Evolutionary conservation across 2,888 invertebrate species (phyloP), one percentile per base, ranked within the genome.

Genomic region (Zaprionus bogoriensis): DNA sequence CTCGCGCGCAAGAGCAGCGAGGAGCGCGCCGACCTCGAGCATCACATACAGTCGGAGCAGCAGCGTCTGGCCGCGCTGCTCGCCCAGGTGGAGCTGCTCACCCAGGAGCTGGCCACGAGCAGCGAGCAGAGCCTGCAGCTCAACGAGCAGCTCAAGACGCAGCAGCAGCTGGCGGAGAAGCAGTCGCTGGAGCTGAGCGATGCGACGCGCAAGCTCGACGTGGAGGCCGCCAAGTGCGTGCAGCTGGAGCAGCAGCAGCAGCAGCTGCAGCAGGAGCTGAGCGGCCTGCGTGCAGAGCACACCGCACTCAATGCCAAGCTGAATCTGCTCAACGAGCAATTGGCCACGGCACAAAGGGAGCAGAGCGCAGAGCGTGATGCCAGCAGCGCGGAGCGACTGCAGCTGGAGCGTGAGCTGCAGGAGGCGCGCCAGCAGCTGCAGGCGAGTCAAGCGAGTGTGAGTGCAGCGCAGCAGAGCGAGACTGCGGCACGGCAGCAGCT

Each of bases 1-100:
- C 80, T 93, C 2, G 91, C 92, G 79, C 92, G 92, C 59, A 91
- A 89, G 91, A 41, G 92, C 72, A 92, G 53, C 42, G 77, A 62
- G n/a, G 83, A 87, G 12, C 80, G 87, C n/a, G 66, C 76, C 1
- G 45, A 51, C 0, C 54, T 89, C 2, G 85, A 88, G 38, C 77
- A 82, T 3, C 81, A 82, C 10, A 52, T 88, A 17, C 84, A 87
- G 27, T 74, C 82, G 3, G 72, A 73, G 6, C 82, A 87, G 45
- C 87, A 88, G 10, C 83, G 83, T 3, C 47, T 83, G 41, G 79
- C 85, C 23, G 60, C 74, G 1, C 51, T 89, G 10, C 82, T 87
- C 17, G 79, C 53, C 7, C 86, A 84, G 48, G 88, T 84, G 23
- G 87, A 86, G 54, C n/a, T 74, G 17, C 54, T 89, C 0, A 87